Evolutionary conservation across 2,113 vertebrate genomes (phyloP).

Genomic region (Cyanistes caeruleus): DNA sequence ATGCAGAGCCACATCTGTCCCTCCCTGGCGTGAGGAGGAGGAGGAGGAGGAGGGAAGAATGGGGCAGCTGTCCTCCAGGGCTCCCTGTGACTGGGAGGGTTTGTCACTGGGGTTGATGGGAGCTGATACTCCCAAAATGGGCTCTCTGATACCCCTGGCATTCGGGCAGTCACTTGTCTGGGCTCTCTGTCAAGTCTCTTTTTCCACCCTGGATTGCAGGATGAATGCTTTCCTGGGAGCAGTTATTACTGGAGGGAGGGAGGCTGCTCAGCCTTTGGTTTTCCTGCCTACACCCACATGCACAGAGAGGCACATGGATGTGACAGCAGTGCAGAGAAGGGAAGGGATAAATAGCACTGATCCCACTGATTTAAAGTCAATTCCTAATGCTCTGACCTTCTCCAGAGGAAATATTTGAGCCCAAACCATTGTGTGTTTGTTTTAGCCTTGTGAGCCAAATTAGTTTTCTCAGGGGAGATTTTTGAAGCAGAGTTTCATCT

Average conservation of each 20-base stretch:
- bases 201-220: neutral
- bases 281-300: rapidly evolving
- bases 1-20: constrained; percentile 56
- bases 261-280: neutral
- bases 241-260: constrained; percentile 4
- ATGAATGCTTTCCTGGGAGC: neutral
- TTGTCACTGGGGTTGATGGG: neutral
- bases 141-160: neutral
- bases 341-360: neutral
- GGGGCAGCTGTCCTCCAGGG: constrained; percentile 52
- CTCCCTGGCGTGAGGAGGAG: neutral
- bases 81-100: neutral
- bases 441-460: neutral
- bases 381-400: neutral
- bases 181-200: constrained; percentile 1
- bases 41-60: neutral
- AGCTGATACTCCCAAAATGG: neutral
- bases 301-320: neutral
- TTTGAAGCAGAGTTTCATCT: neutral
- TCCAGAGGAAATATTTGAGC: neutral
- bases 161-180: neutral
- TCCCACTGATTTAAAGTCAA: neutral
- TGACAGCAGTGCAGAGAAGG: neutral
- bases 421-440: neutral
- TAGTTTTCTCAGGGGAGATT: neutral